Evolutionary conservation across 1,140 invertebrate species (phyloP).

Genomic region (Phocides pigmalion): DNA sequence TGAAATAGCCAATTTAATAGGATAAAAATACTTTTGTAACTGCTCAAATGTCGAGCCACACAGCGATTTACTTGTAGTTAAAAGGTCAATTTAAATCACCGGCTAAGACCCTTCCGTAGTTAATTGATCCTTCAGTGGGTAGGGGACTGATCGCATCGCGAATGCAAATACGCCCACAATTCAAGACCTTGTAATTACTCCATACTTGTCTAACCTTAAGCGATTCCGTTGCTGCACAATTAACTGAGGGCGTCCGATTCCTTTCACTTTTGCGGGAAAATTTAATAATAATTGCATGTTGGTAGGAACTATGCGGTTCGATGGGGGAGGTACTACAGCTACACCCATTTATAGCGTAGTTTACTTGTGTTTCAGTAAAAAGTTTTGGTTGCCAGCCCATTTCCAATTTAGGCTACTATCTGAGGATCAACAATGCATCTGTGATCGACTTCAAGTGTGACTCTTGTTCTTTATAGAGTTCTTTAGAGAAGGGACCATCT

Average conservation of each 20-base stretch:
- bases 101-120: constrained; percentile 14
- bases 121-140: constrained; percentile 21
- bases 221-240: background rate
- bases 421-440: too few species aligned
- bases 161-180: constrained; percentile 14
- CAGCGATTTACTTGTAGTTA: background rate
- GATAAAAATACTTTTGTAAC: background rate
- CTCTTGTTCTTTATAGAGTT: too few species aligned
- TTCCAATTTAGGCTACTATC: too few species aligned
- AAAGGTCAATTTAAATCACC: constrained; percentile 27
- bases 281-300: too few species aligned
- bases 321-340: too few species aligned
- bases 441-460: too few species aligned
- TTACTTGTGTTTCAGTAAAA: too few species aligned
- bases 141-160: constrained; percentile 12
- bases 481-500: too few species aligned
- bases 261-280: background rate
- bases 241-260: background rate
- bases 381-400: too few species aligned
- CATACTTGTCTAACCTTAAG: background rate
- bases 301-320: too few species aligned
- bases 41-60: background rate
- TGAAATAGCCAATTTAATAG: too few species aligned
- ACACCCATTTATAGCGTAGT: too few species aligned
- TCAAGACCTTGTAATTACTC: constrained; percentile 20